Conservation (phyloP, 2,888 invertebrate genomes). For the Luffia ferchaultella region DNA sequence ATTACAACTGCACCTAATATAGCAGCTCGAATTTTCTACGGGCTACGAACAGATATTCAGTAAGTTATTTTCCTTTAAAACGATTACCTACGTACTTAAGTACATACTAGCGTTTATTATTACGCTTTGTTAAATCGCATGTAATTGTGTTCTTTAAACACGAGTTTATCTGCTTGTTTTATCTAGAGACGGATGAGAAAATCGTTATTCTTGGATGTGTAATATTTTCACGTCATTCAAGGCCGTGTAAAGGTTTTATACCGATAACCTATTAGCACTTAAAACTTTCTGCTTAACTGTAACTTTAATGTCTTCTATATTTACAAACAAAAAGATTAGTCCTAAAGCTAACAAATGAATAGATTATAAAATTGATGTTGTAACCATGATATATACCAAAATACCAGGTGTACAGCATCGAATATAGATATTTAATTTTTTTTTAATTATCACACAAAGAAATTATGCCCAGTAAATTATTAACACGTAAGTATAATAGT, state of each 20-base stretch:
- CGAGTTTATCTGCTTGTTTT: background rate
- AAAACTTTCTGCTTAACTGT: too few relatives aligned
- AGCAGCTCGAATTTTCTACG: conserved; percentile 69
- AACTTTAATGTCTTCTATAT: too few relatives aligned
- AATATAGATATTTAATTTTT: too few relatives aligned
- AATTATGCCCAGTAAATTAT: too few relatives aligned
- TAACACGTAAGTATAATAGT: too few relatives aligned
- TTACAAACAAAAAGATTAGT: too few relatives aligned
- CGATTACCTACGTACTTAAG: background rate
- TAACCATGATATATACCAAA: too few relatives aligned
- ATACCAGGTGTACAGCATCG: too few relatives aligned
- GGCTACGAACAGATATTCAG: conserved; percentile 68
- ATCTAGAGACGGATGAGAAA: background rate
- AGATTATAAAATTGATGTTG: too few relatives aligned
- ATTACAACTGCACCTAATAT: conserved; percentile 54
- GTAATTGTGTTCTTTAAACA: background rate
- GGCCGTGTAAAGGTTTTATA: background rate
- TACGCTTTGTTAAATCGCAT: background rate
- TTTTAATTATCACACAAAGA: too few relatives aligned
- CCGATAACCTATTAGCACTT: background rate
- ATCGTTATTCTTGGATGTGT: background rate
- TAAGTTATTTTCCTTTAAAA: conserved; percentile 30
- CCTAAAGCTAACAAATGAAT: too few relatives aligned
- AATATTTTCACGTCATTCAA: background rate
- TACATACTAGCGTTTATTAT: too few relatives aligned